Base-by-base conservation (phyloP, 2,888 invertebrate genomes). In the Anoncus sp. region DNA sequence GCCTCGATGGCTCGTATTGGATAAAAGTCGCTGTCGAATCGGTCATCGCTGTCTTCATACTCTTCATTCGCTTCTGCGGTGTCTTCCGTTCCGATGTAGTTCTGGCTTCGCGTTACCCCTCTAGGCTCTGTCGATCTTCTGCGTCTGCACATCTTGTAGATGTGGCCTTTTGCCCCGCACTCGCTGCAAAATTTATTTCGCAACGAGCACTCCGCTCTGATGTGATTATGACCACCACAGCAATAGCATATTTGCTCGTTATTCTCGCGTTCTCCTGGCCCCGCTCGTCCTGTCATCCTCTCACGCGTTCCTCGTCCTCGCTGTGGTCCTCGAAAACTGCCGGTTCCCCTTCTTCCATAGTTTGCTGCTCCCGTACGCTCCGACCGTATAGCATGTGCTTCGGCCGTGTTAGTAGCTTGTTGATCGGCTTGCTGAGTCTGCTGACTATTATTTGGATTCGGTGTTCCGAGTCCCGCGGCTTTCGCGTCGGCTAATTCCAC, bases 171-270 rank as follows among this genome's bases (percentile, higher is more conserved):
- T 53, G 18, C 9, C 3, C 72, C 63, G 20, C 72, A 72, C 12
- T 72, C 72, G 27, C 72, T 72, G 31, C 72, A 72, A 22, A 24
- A 72, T 55, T 72, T 63, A 16, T 63, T 53, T 22, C 55, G 40
- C 18, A 72, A 35, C 14, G 53, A 27, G 47, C 63, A 65, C 18
- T 63, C 53, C 20, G 45, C 18, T n/a, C 45, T 53, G 22, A 55
- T 10, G 27, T 72, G 63, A 55, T 63, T 55, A n/a, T 12, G 5
- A 9, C 55, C 31, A 9, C 72, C 63, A 40, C 63, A 72, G 47
- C 72, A 72, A 31, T 22, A 72, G 31, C 55, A 71, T 14, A 10
- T 45, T n/a, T 16, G 24, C n/a, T 14, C 55, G 24, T n/a, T n/a
- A 27, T 24, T 2, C 5, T n/a, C 43, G 43, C 43, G 43, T 43